Percentiles rank a stretch among this genome's conserved stretches.
Evolutionary conservation across 2,888 invertebrate genomes (phyloP).

Genomic region (Urechis unicinctus): DNA sequence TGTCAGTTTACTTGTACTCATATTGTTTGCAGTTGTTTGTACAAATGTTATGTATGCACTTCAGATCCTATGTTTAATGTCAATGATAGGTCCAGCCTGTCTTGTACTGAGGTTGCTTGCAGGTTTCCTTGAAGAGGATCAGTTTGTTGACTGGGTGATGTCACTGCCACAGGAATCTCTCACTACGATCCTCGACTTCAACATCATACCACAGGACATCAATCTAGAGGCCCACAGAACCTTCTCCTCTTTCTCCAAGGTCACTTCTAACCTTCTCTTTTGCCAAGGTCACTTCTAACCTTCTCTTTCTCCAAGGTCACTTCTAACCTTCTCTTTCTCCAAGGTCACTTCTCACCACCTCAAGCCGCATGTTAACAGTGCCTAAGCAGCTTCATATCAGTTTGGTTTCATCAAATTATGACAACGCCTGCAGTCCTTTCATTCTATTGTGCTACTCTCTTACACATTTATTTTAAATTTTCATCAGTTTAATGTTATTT

Average conservation of each 20-base stretch:
- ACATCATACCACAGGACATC: conserved; percentile 38
- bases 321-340: neutral
- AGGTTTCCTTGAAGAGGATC: conserved; percentile 36
- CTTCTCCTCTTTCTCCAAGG: conserved; percentile 1
- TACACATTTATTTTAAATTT: no score
- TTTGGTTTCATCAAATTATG: no score
- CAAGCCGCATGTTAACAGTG: neutral
- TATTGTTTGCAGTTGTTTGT: no score
- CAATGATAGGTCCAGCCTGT: no score
- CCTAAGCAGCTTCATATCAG: no score
- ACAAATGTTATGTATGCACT: no score
- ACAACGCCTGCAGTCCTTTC: no score
- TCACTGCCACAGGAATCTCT: conserved; percentile 25
- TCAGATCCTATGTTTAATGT: no score
- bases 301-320: neutral
- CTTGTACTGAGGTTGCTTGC: no score
- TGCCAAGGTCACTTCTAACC: conserved; percentile 1
- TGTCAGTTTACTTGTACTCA: no score
- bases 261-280: neutral
- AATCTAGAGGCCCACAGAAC: conserved; percentile 8
- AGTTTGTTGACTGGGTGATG: conserved; percentile 30
- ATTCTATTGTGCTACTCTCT: no score
- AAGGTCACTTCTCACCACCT: conserved; percentile 1
- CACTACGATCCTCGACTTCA: conserved; percentile 30
- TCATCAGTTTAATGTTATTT: no score